Base-by-base conservation (phyloP, 2,888 invertebrate genomes). In the Himalopsyche kuldschensis region DNA sequence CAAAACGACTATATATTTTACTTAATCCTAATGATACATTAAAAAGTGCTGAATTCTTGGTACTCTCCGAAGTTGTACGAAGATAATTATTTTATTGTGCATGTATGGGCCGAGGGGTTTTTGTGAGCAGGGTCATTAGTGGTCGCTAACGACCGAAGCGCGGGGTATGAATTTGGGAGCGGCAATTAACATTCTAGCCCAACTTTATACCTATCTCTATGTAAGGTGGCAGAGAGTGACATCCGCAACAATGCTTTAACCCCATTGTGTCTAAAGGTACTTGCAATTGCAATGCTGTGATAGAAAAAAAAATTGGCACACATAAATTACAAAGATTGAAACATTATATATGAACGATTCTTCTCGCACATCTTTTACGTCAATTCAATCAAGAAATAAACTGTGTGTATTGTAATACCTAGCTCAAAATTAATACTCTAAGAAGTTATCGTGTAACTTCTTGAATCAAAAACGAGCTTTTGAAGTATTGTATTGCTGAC, bases 151-250 rank as follows among this genome's bases (percentile, higher is more conserved):
- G 86, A 86, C 82, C 83, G 82, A 80, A 81, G 80, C 79, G 81
- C 55, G 82, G 84, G 83, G 84, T 77, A 84, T 83, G 85, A 85
- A 84, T 85, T 85, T 80, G 83, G 84, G 85, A 84, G 81, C 85
- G 84, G 85, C 85, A 85, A 85, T 85, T 85, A 85, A 85, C 85
- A 85, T 85, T 85, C 85, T 83, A 78, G 83, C 85, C 84, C 84
- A 85, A 84, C 84, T 85, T 81, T 69, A 63, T 78, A 41, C 80
- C 83, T 55, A 80, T 80, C 69, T 76, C 80, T 30, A 75, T 47
- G 63, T 41, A 82, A 80, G 78, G 82, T 77, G 77, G 76, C 80
- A 20, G 63, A 27, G 41, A 75, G 69, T 81, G 84, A 79, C 81
- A 75, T 81, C 75, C 77, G 75, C 81, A 81, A 81, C 81, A 81